Base-by-base conservation (phyloP, 2,113 vertebrate species). In the Pimephales promelas region DNA sequence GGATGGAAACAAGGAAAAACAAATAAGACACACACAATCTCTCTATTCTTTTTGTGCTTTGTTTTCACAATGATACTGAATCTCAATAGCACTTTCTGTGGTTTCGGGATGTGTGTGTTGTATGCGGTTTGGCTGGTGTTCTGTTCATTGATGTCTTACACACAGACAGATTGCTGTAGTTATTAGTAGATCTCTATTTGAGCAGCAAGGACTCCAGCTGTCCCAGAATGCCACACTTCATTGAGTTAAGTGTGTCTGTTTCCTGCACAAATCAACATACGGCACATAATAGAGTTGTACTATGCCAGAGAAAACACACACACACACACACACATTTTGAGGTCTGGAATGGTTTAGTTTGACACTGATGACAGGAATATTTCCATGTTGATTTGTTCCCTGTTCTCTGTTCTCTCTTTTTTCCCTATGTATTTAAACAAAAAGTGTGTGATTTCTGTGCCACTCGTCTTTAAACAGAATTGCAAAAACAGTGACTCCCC, bases 161-260 rank as follows among this genome's bases (percentile, higher is more conserved):
- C 26, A 61, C 22, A 26, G 71, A 71, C 66, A 47, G 18, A 61
- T 72, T 66, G 52, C 76, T 68, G 40, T 68, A 57, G 49, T 68
- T 76, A 80, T 59, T 78, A 57, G 40, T 70, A 72, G 70, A 49
- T 77, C 31, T 68, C 47, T 86, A 62, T 82, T 88, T 72, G 64
- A 62, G 81, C 22, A 57, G 24, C 36, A 59, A 70, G 26, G 72
- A 40, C 79, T 57, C 70, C 72, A 28, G 56, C 70, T 54, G 14
- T 83, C 81, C 81, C 81, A 83, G 71, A 83, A 83, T 83, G 72
- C 71, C 81, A 64, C 31, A 47, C 81, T 83, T 64, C 81, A 75
- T 40, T 75, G 40, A 77, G 52, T 77, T 77, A 77, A 77, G 31
- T 77, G 52, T 74, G 54, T 76, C 71, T 64, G 82, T 34, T 34